These are phyloP conservation scores for Zaprionus kolodkinae DNA, from an alignment of 1,140 invertebrate species.

Conservation along the genomic window DNA sequence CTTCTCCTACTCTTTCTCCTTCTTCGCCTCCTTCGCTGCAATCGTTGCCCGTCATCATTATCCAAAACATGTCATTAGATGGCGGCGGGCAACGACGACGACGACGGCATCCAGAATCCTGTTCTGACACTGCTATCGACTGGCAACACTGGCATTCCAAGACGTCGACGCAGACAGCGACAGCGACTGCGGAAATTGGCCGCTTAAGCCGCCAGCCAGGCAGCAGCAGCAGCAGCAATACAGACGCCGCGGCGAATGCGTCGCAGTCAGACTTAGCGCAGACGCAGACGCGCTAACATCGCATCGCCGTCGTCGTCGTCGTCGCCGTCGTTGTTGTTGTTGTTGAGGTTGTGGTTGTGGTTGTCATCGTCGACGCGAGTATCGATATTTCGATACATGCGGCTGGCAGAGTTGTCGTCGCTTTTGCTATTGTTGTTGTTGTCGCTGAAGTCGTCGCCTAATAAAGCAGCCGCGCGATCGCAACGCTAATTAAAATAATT, in stretches of 20 bases:
- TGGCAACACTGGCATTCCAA: constrained; percentile 59
- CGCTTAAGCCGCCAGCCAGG: constrained; percentile 19
- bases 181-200: constrained; percentile 69
- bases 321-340: no score
- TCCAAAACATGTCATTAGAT: constrained; percentile 82
- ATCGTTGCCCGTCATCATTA: constrained; percentile 73
- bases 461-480: constrained; percentile 75
- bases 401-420: constrained; percentile 17
- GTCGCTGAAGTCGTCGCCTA: constrained; percentile 39
- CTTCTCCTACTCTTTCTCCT: constrained; percentile 2
- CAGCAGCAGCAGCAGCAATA: no score
- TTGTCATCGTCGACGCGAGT: constrained; percentile 34
- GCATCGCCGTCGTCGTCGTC: constrained; percentile 51
- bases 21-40: constrained; percentile 17
- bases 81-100: constrained; percentile 34
- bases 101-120: constrained; percentile 65
- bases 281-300: constrained; percentile 76
- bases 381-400: constrained; percentile 3
- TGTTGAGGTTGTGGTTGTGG: constrained; percentile 43
- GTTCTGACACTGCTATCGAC: constrained; percentile 78
- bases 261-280: constrained; percentile 63
- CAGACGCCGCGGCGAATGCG: neutral
- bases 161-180: constrained; percentile 20
- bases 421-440: constrained; percentile 22
- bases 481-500: constrained; percentile 83